Percentiles rank a stretch among this genome's conserved stretches.
Evolutionary conservation across 2,888 invertebrate genomes (phyloP).

Genomic region (Rotaria macrura): DNA sequence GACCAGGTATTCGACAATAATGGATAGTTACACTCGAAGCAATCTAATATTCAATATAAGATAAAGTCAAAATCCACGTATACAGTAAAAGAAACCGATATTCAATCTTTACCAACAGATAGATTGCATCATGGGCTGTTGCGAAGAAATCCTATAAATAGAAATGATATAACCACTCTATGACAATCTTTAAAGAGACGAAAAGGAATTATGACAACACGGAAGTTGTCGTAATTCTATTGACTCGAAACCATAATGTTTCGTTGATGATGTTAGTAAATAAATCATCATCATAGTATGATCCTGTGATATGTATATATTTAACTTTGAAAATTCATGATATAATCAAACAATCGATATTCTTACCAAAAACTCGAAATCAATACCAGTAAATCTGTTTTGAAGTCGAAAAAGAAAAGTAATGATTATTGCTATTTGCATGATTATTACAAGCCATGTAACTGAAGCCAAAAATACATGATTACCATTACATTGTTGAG

Average conservation of each 20-base stretch:
- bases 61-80: too few species aligned
- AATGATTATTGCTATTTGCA: not conserved
- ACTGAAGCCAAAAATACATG: not conserved
- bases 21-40: constrained; percentile 2
- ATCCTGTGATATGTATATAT: too few species aligned
- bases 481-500: not conserved
- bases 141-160: constrained; percentile 15
- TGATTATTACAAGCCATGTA: not conserved
- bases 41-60: not conserved
- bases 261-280: not conserved
- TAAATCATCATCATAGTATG: not conserved
- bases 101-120: not conserved
- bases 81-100: too few species aligned
- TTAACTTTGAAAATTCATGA: too few species aligned
- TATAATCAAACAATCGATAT: too few species aligned
- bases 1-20: constrained; percentile 1
- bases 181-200: too few species aligned
- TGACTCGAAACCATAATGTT: not conserved
- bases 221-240: not conserved
- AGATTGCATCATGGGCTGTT: not conserved
- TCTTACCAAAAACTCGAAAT: constrained; percentile 7
- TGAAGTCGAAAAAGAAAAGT: not conserved
- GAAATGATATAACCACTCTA: not conserved
- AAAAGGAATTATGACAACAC: not conserved
- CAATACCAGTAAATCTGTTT: not conserved